Evolutionary conservation across 2,888 invertebrate species (phyloP), one percentile per base, ranked within the genome.

Genomic region (Resseliella maxima): DNA sequence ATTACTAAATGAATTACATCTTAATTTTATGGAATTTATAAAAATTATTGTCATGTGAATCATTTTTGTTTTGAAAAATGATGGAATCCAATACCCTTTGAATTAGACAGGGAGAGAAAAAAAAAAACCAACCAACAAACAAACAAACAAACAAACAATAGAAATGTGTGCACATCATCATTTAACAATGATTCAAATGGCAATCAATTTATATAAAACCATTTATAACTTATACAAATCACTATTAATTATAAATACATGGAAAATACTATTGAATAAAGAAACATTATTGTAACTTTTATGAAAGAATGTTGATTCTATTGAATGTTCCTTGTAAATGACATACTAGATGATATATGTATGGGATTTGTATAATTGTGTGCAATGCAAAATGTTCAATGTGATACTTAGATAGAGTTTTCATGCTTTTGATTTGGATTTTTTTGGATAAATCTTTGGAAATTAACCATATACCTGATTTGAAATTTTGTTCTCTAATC

Each of bases 211-310:
- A 59, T 24, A 59, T 18, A 59, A n/a, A 59, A 59, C 59, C 24
- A 59, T 59, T 59, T 59, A 59, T 59, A 59, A 59, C 59, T 59
- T 59, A 59, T 59, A 59, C 59, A 59, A 59, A 59, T 59, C 24
- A 59, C 12, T 59, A 59, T 59, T 59, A n/a, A 59, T 59, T 59
- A 59, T 59, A 59, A 59, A 59, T 59, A 27, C 59, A 59, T 59
- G 59, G 59, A 59, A 59, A 59, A n/a, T 24, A 59, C 24, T 8
- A 59, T 50, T 59, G 59, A 59, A 59, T 59, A 59, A 59, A 59
- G 59, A 27, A 41, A 59, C 5, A 59, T 27, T 59, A 59, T 59
- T 59, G 59, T 59, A 59, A 59, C 59, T 59, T 59, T 59, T 59
- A 59, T n/a, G n/a, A n/a, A 59, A n/a, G 59, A 59, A 59, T 24